A percentile compares a stretch with the other conserved stretches of the same genome.
These are phyloP conservation scores for Dryobates pubescens DNA, from an alignment of 2,797 vertebrate species.

Conservation along the genomic window DNA sequence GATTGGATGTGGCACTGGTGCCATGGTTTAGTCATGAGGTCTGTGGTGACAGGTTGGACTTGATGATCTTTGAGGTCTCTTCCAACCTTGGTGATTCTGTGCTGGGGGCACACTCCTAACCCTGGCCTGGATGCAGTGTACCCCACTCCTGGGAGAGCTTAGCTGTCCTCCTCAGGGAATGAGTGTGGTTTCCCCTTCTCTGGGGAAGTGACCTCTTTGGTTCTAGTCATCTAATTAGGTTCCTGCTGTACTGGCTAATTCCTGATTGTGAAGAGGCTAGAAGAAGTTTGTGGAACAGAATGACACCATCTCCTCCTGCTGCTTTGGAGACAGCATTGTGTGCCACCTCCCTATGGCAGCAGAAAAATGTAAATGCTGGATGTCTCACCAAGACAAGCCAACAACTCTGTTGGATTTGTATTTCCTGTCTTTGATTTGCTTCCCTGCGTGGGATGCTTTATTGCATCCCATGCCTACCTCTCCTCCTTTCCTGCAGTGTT, in stretches of 20 bases:
- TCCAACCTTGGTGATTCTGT: no score
- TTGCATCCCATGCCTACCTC: not conserved
- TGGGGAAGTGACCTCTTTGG: not conserved
- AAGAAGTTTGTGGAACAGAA: not conserved
- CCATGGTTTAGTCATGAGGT: no score
- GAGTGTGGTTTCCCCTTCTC: rapidly evolving
- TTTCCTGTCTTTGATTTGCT: slow-evolving; percentile 38
- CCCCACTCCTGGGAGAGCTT: not conserved
- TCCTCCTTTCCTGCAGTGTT: not conserved
- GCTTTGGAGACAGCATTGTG: slow-evolving; percentile 39
- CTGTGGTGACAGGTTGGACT: no score
- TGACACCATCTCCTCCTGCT: slow-evolving; percentile 50
- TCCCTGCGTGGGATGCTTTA: not conserved
- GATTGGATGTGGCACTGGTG: no score
- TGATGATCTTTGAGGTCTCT: no score
- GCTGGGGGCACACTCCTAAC: rapidly evolving
- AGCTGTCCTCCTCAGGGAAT: not conserved
- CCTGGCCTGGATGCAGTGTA: not conserved
- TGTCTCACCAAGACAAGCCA: slow-evolving; percentile 27
- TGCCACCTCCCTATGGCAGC: slow-evolving; percentile 28
- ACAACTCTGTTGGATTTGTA: slow-evolving; percentile 17
- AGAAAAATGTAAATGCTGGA: slow-evolving; percentile 38
- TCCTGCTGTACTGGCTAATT: not conserved
- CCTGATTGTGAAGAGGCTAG: not conserved
- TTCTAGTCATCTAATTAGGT: not conserved